These are phyloP conservation scores for Hirtodrosophila confusa DNA, from an alignment of 2,888 invertebrate genomes.

Conservation along the genomic window DNA sequence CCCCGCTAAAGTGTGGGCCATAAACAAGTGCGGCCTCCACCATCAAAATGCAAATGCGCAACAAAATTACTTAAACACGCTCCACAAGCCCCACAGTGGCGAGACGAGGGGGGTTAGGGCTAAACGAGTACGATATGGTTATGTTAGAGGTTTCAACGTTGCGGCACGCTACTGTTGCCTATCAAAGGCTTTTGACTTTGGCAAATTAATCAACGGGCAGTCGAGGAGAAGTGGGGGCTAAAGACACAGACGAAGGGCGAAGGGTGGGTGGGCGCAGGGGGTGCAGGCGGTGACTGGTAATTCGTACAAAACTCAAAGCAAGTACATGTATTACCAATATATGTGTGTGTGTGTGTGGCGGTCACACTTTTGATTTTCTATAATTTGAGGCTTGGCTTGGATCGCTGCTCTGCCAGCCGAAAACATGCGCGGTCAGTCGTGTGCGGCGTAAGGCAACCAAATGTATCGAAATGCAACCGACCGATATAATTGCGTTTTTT, in stretches of 20 bases:
- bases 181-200: slow-evolving; percentile 78
- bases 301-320: slow-evolving; percentile 45
- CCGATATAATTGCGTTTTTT: slow-evolving; percentile 82
- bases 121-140: slow-evolving; percentile 55
- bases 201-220: slow-evolving; percentile 69
- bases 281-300: slow-evolving; percentile 12
- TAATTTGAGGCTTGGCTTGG: slow-evolving; percentile 70
- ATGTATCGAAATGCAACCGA: slow-evolving; percentile 84
- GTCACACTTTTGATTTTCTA: slow-evolving; percentile 79
- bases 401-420: slow-evolving; percentile 71
- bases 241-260: not conserved
- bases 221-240: slow-evolving; percentile 11
- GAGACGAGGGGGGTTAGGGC: not conserved
- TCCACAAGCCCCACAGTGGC: slow-evolving; percentile 14
- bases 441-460: slow-evolving; percentile 84
- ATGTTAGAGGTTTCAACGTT: slow-evolving; percentile 66
- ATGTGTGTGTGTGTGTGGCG: slow-evolving; percentile 62
- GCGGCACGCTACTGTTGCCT: slow-evolving; percentile 72
- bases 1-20: slow-evolving; percentile 60
- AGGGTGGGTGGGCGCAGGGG: not conserved
- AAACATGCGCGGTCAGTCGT: slow-evolving; percentile 84
- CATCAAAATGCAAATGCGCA: slow-evolving; percentile 75
- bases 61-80: slow-evolving; percentile 66
- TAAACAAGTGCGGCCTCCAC: slow-evolving; percentile 72
- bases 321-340: slow-evolving; percentile 30